These are phyloP conservation scores for Dermolepida albohirtum DNA, from an alignment of 2,888 invertebrate genomes.

Conservation along the genomic window DNA sequence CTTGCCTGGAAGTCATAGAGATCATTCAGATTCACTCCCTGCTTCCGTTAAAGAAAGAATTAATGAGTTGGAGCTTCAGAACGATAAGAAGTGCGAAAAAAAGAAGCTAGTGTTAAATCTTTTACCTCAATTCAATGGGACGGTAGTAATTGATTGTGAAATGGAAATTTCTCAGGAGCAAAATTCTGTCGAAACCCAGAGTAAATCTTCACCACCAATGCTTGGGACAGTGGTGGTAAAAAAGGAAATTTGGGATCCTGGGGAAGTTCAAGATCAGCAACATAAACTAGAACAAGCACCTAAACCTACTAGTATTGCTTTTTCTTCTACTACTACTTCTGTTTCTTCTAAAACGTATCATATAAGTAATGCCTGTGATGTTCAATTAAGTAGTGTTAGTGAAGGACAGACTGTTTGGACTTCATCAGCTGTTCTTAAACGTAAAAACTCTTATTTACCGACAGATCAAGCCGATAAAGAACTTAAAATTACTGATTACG, in stretches of 20 bases:
- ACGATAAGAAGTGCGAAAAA: constrained; percentile 59
- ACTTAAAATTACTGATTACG: constrained; percentile 54
- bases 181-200: constrained; percentile 41
- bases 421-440: constrained; percentile 61
- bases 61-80: constrained; percentile 76
- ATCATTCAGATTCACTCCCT: constrained; percentile 46
- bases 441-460: constrained; percentile 51
- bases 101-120: constrained; percentile 69
- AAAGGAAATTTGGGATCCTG: constrained; percentile 77
- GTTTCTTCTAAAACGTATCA: constrained; percentile 52
- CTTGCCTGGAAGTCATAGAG: constrained; percentile 68
- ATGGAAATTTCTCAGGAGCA: constrained; percentile 51
- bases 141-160: constrained; percentile 53
- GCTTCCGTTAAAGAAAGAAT: constrained; percentile 77
- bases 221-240: constrained; percentile 63
- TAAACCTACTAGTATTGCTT: constrained; percentile 13
- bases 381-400: constrained; percentile 59
- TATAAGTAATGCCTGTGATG: constrained; percentile 62
- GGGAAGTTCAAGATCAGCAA: constrained; percentile 63
- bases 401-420: constrained; percentile 65
- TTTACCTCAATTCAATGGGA: constrained; percentile 68
- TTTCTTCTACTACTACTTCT: constrained; percentile 6
- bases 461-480: constrained; percentile 40
- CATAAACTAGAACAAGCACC: neutral
- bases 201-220: constrained; percentile 54